Evolutionary conservation across 2,113 vertebrate species (phyloP), one percentile per base, ranked within the genome.

Genomic region (Electrona antarctica): DNA sequence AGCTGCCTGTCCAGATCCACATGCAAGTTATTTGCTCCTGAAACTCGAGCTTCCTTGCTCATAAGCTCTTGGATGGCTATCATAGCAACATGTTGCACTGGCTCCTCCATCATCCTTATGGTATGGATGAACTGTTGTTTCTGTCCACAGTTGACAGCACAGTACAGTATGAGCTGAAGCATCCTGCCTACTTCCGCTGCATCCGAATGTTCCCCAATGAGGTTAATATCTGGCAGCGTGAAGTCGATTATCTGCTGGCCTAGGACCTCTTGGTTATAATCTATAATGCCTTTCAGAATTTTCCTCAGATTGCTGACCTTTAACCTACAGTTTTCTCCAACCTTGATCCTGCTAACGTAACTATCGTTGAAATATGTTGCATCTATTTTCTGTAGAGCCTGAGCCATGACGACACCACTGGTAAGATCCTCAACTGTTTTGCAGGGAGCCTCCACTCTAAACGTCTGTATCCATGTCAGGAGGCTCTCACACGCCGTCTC

Each of bases 61-160:
- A 41, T 41, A 41, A 41, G 33, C 95, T 96, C 95, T 79, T 96
- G 95, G 86, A 96, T 96, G 63, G 95, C 95, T 67, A 95, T 95
- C 95, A 96, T 96, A 84, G 95, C 95, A 73, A 96, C 94, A 49
- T 96, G 95, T 59, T 96, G 95, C 74, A 96, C 95, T 0, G 95
- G 96, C 68, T 96, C 95, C 73, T 96, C 95, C 95, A 96, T 95
- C 95, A 96, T 94, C 95, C 96, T 96, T 87, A 96, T 96, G 77
- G 95, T 95, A 86, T 96, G 95, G 83, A 96, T 96, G 84, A 96
- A 95, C 49, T 96, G 95, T 96, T 96, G 95, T 56, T 96, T 96
- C 88, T 96, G 95, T 65, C 96, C 95, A 76, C 95, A 96, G 67
- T 96, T 96, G 69, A 96, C 95, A 61, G 95, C 95, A 0, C 95